phyloP scores from a whole-genome alignment of 2,797 vertebrate species.

The Naso thynnoides region DNA sequence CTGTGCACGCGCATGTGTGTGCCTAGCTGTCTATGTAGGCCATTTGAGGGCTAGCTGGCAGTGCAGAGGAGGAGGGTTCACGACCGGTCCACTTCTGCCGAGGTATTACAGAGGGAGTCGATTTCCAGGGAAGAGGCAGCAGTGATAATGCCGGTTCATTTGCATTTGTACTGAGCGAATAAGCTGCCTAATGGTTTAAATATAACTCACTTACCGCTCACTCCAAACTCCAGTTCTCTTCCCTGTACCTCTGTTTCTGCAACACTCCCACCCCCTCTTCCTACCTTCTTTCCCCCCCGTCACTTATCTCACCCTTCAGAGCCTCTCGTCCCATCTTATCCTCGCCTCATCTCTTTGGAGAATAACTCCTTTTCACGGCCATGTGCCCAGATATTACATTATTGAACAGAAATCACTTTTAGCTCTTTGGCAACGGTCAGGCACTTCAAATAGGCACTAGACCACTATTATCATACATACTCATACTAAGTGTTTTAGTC shows the following conservation, averaged over 20 bases:
- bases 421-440: slow-evolving; percentile 63
- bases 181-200: slow-evolving; percentile 85
- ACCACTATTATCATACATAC: slow-evolving; percentile 45
- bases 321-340: slow-evolving; percentile 56
- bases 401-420: slow-evolving; percentile 72
- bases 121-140: slow-evolving; percentile 78
- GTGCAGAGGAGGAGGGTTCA: slow-evolving; percentile 83
- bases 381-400: slow-evolving; percentile 64
- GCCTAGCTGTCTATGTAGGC: slow-evolving; percentile 71
- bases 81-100: slow-evolving; percentile 78
- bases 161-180: slow-evolving; percentile 83
- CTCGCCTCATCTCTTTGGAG: slow-evolving; percentile 65
- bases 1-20: slow-evolving; percentile 23
- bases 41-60: slow-evolving; percentile 75
- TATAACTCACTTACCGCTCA: slow-evolving; percentile 80
- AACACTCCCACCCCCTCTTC: slow-evolving; percentile 10
- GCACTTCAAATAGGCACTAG: slow-evolving; percentile 52
- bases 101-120: slow-evolving; percentile 78
- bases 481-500: slow-evolving; percentile 57
- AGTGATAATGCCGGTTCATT: slow-evolving; percentile 82
- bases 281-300: slow-evolving; percentile 42
- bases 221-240: slow-evolving; percentile 69
- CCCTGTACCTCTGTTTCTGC: slow-evolving; percentile 50
- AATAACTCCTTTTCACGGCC: slow-evolving; percentile 54
- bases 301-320: slow-evolving; percentile 73